Conservation (phyloP, 1,140 invertebrate species). For the Andrena cerasifolii region DNA sequence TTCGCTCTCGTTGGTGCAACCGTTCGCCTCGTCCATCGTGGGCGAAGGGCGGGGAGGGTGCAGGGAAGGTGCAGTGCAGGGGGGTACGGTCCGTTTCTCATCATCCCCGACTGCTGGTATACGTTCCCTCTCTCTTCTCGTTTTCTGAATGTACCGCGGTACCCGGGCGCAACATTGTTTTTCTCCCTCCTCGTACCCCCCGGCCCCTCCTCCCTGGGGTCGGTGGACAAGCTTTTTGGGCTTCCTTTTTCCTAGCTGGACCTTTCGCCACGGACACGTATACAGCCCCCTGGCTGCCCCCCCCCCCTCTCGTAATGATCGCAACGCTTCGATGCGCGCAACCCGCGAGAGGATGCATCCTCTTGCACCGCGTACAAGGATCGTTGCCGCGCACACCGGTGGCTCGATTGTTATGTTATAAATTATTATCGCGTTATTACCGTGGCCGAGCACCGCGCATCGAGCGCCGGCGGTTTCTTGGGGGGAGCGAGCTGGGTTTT, state of each 20-base stretch:
- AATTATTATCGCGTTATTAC: slow-evolving; percentile 49
- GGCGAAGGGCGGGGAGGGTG: slow-evolving; percentile 5
- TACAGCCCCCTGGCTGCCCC: slow-evolving; percentile 15
- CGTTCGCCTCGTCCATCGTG: slow-evolving; percentile 18
- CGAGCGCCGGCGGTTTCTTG: slow-evolving; percentile 18
- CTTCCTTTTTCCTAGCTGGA: slow-evolving; percentile 61
- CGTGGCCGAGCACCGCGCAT: background rate
- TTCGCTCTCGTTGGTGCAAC: slow-evolving; percentile 53
- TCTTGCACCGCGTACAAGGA: slow-evolving; percentile 1
- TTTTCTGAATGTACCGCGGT: slow-evolving; percentile 64
- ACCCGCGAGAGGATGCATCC: slow-evolving; percentile 25
- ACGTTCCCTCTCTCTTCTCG: slow-evolving; percentile 49
- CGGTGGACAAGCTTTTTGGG: slow-evolving; percentile 55
- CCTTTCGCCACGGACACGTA: slow-evolving; percentile 66
- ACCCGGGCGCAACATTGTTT: slow-evolving; percentile 64
- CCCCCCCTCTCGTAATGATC: slow-evolving; percentile 55
- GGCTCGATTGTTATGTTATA: slow-evolving; percentile 44
- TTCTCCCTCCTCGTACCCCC: slow-evolving; percentile 47
- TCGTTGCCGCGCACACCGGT: background rate
- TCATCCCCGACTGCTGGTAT: slow-evolving; percentile 32
- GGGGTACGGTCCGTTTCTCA: slow-evolving; percentile 54
- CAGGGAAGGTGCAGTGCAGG: no score
- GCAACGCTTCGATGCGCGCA: slow-evolving; percentile 65
- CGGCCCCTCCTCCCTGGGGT: slow-evolving; percentile 15
- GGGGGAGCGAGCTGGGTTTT: background rate